Evolutionary conservation across 1,140 invertebrate species (phyloP), one percentile per base, ranked within the genome.

Genomic region (Bombus impatiens): DNA sequence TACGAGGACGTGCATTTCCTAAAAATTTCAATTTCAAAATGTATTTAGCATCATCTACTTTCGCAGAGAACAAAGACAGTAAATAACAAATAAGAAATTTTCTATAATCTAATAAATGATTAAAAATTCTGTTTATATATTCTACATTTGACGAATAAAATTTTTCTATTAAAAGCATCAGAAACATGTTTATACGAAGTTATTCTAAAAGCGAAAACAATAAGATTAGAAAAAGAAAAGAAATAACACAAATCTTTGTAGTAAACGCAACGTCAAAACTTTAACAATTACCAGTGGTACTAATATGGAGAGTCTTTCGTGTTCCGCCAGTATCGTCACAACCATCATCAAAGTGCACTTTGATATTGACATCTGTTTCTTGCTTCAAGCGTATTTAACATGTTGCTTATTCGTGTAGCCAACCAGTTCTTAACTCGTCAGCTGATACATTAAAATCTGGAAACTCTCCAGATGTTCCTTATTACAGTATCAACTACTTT

Each of bases 401-500:
- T 8, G 28, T 8, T 70, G 1, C 18, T 25, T 70, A 32, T 35
- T 35, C 67, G 67, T 13, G 68, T n/a, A 42, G 25, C 40, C 28
- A 72, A 8, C 40, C 25, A 72, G 37, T 10, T 71, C 70, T 71
- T 42, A 71, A 42, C 10, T 42, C 25, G 37, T 71, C 70, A 71
- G 70, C 40, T 42, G 28, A 42, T 72, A 28, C 40, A 72, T 72
- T 72, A 44, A 44, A 72, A 72, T 72, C 70, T 72, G 70, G 40
- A 72, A 72, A 42, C 40, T 72, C 10, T 72, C 70, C 70, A 72
- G 70, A 42, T 8, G 40, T 42, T 28, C 25, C 25, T 28, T n/a
- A 35, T n/a, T 67, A 28, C 25, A n/a, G 13, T 72, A 44, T 42
- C 70, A 42, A 15, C 28, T n/a, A 72, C 70, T 44, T 8, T 42